Conservation (phyloP, 2,888 invertebrate genomes). For the Drosophila flavopinicola region DNA sequence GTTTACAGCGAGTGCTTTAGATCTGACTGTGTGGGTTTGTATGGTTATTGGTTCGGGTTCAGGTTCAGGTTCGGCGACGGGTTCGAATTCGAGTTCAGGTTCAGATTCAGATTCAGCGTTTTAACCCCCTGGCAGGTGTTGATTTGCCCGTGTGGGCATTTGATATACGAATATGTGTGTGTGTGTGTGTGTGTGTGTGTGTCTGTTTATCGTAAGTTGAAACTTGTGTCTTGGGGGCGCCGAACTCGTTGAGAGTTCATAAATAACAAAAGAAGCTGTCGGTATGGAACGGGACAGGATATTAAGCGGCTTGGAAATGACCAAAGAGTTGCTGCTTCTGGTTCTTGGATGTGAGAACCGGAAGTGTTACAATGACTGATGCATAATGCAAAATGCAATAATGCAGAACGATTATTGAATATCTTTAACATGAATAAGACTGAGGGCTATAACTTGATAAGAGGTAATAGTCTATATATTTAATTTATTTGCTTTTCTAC, state of each 20-base stretch:
- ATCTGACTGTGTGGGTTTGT: neutral
- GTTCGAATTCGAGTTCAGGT: conserved; percentile 18
- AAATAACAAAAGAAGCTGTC: conserved; percentile 62
- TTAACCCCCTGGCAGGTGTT: conserved; percentile 54
- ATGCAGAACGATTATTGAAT: conserved; percentile 6
- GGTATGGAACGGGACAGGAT: conserved; percentile 4
- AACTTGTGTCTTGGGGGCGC: conserved; percentile 39
- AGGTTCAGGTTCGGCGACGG: conserved; percentile 7
- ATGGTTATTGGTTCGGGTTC: conserved; percentile 7
- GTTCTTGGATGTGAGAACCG: conserved; percentile 21
- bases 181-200: conserved; percentile 13
- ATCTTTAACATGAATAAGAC: neutral
- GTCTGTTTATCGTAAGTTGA: conserved; percentile 44
- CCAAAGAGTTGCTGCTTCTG: conserved; percentile 34
- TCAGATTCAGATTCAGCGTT: conserved; percentile 39
- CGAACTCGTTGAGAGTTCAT: conserved; percentile 62
- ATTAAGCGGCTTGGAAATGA: conserved; percentile 36
- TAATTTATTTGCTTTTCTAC: too few species aligned
- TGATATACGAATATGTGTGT: conserved; percentile 28
- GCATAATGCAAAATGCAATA: neutral
- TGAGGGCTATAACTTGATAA: neutral
- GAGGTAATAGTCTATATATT: too few species aligned
- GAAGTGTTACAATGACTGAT: conserved; percentile 32
- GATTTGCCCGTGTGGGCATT: conserved; percentile 60
- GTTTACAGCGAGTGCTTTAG: conserved; percentile 50